Base-by-base conservation (phyloP, 2,113 vertebrate genomes). In the Entosphenus tridentatus region DNA sequence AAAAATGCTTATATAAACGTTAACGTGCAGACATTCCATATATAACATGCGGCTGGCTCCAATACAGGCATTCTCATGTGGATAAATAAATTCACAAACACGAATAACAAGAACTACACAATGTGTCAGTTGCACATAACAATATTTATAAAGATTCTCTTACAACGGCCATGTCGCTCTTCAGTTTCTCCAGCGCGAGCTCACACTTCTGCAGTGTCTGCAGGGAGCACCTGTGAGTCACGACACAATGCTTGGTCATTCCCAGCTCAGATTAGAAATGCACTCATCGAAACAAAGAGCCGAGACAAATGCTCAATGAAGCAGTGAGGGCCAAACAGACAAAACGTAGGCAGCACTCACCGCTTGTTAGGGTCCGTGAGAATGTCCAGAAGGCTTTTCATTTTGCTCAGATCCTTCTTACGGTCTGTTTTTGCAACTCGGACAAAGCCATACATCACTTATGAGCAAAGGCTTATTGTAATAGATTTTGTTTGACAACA, bases 131-230 rank as follows among this genome's bases (percentile, higher is more conserved):
- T 21, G n/a, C n/a, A 21, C n/a, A 11, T 21, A 65, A 18, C 62
- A 65, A 16, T n/a, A 21, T 65, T 11, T n/a, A 65, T 11, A 65
- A 13, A 39, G 14, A 55, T 3, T 16, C 55, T 73, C 85, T 59
- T 77, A 95, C 93, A 85, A 96, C 89, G 0, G 89, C 89, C 93
- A 98, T 96, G 76, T 98, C 93, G 7, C 96, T 96, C 77, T 92
- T 96, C 72, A 98, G 82, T 72, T 96, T 98, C 79, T 98, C 93
- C 74, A 98, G 72, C 12, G 93, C 93, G 9, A 98, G 96, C 77
- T 98, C 93, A 16, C 92, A 98, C 72, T 98, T 98, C 80, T 98
- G 89, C 70, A 98, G 75, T 0, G 93, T 98, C 76, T 88, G 92
- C 76, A 98, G 78, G 16, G 89, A 90, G 74, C 93, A 98, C 69